Base-by-base conservation (phyloP, 2,797 vertebrate species). In the Muscicapa comitata region DNA sequence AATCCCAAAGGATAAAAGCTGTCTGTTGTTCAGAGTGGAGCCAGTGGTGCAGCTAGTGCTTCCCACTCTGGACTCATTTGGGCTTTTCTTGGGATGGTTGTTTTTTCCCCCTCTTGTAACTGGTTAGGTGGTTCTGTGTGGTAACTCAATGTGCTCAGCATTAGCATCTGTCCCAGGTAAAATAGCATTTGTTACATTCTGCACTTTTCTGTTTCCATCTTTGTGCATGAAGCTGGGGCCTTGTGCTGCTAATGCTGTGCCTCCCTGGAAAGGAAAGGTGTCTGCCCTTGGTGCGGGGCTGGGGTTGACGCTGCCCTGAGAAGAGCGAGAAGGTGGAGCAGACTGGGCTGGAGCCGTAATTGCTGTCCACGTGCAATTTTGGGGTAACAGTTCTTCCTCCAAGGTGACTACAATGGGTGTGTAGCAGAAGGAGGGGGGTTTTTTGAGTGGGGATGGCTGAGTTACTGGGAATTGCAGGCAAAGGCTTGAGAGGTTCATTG, bases 401-500 rank as follows among this genome's bases (percentile, higher is more conserved):
- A 42, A 23, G 8, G 9, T 5, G 5, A 13, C 17, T 73, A 6
- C 25, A 17, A 2, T 17, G 31, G 13, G 2, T 33, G 9, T 0
- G 0, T 29, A 58, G 40, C 26, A 53, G 42, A 18, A 62, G 18
- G 42, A 57, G n/a, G 26, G 26, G 0, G 0, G 71, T 38, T 74
- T 40, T 21, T 45, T 31, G 25, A 37, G 21, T 28, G 45, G 74
- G 55, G 24, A 5, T 61, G 63, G 17, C 53, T 31, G 26, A 40
- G 21, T 42, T 53, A 31, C 13, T 23, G n/a, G 9, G 13, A 33
- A 65, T 35, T 47, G 25, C 31, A 25, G 5, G 12, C 29, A 24
- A 35, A 57, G 40, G 28, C 0, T 4, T 6, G 23, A 25, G 71
- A 25, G 16, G 11, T 48, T 68, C 4, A 0, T 11, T 83, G 38